These are phyloP conservation scores for Ceratosolen fusciceps DNA, from an alignment of 1,140 invertebrate genomes.

Conservation along the genomic window DNA sequence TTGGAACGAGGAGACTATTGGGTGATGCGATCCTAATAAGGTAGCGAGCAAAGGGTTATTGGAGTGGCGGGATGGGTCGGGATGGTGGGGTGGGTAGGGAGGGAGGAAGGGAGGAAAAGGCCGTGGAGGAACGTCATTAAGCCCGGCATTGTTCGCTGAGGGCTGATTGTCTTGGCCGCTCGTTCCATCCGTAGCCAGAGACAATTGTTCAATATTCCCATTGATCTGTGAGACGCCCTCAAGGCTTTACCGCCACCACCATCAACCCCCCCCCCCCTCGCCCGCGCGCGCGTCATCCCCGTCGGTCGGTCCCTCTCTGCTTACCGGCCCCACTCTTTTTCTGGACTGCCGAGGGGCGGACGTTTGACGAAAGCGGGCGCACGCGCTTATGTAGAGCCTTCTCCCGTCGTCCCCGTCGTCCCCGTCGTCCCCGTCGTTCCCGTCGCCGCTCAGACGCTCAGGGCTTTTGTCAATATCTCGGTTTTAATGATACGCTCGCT, in stretches of 20 bases:
- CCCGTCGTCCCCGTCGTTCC: too few species aligned
- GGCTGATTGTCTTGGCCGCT: constrained; percentile 71
- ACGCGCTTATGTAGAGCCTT: not conserved
- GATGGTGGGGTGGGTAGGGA: constrained; percentile 9
- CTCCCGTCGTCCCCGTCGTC: too few species aligned
- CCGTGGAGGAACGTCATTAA: constrained; percentile 69
- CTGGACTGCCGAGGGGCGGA: too few species aligned
- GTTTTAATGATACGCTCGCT: constrained; percentile 70
- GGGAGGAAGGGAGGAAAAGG: constrained; percentile 62
- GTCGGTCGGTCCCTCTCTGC: too few species aligned
- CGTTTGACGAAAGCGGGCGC: not conserved
- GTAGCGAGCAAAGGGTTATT: not conserved
- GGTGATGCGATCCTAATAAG: too few species aligned
- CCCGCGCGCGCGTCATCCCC: not conserved
- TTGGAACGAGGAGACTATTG: too few species aligned
- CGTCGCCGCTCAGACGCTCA: too few species aligned
- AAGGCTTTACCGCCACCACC: constrained; percentile 58
- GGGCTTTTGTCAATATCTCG: constrained; percentile 69
- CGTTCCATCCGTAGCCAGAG: constrained; percentile 69
- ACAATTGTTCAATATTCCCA: constrained; percentile 73
- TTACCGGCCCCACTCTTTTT: too few species aligned
- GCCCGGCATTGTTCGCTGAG: constrained; percentile 69
- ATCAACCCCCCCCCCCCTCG: not conserved
- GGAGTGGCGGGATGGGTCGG: not conserved
- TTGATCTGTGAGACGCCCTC: constrained; percentile 69